These are phyloP conservation scores for Doryteuthis pealeii DNA, from an alignment of 1,140 invertebrate genomes.

Conservation along the genomic window DNA sequence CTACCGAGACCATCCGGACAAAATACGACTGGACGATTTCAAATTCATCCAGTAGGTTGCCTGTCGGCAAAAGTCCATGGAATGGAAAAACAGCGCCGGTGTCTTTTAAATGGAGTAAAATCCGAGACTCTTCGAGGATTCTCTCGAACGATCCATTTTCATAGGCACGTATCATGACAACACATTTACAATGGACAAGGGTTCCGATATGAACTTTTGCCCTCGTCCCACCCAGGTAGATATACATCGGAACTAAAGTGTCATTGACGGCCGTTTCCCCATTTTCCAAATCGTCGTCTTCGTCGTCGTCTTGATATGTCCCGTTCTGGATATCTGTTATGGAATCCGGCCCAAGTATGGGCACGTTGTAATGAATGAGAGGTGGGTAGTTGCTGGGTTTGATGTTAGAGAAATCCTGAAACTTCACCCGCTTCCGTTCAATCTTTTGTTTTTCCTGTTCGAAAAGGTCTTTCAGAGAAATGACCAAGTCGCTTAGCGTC, in stretches of 20 bases:
- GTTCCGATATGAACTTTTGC: neutral
- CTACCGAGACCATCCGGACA: neutral
- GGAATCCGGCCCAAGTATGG: neutral
- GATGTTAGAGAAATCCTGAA: neutral
- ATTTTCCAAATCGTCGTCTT: neutral
- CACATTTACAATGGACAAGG: neutral
- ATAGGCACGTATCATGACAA: neutral
- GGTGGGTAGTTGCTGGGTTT: neutral
- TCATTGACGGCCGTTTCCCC: neutral
- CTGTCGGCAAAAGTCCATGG: neutral
- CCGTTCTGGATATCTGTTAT: neutral
- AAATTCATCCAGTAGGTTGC: neutral
- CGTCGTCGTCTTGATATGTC: neutral
- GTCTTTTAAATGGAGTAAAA: conserved; percentile 6
- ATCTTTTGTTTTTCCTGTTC: neutral
- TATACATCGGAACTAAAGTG: neutral
- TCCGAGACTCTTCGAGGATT: neutral
- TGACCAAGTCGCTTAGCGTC: neutral
- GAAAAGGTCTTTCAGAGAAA: neutral
- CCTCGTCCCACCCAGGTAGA: neutral
- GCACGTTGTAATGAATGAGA: neutral
- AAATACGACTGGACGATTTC: neutral
- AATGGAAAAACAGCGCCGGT: neutral
- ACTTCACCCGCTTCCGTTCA: neutral
- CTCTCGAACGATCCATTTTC: conserved; percentile 4